Percentiles rank a stretch among this genome's conserved stretches.
These are phyloP conservation scores for Climacteris rufus DNA, from an alignment of 2,113 vertebrate species.

Conservation along the genomic window DNA sequence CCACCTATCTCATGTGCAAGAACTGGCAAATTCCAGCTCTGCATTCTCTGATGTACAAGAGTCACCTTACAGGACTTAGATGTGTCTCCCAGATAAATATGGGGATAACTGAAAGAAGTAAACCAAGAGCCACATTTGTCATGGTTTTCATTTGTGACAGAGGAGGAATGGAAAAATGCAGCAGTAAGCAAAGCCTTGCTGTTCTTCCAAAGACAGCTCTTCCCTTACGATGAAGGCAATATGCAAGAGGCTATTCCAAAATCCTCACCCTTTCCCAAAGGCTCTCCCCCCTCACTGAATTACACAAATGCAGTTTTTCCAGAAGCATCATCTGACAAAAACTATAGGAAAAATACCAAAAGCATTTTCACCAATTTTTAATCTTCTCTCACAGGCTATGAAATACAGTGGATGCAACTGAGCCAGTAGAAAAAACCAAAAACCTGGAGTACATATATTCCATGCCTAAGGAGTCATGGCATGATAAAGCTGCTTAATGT, in stretches of 20 bases:
- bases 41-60: fast-evolving
- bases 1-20: neutral
- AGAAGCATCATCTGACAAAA: neutral
- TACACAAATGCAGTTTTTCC: neutral
- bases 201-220: neutral
- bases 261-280: neutral
- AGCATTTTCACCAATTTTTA: neutral
- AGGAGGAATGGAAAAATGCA: neutral
- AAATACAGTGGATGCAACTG: neutral
- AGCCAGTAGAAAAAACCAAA: neutral
- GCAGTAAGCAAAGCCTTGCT: fast-evolving
- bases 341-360: neutral
- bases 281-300: neutral
- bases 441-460: neutral
- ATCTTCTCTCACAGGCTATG: neutral
- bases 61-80: neutral
- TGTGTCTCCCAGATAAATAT: fast-evolving
- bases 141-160: neutral
- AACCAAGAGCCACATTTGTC: neutral
- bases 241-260: neutral
- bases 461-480: neutral
- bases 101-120: neutral
- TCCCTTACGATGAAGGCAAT: neutral
- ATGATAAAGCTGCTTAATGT: neutral
- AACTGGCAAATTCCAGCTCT: neutral